Conservation (phyloP, 2,797 vertebrate genomes). For the Geotrypetes seraphini region DNA sequence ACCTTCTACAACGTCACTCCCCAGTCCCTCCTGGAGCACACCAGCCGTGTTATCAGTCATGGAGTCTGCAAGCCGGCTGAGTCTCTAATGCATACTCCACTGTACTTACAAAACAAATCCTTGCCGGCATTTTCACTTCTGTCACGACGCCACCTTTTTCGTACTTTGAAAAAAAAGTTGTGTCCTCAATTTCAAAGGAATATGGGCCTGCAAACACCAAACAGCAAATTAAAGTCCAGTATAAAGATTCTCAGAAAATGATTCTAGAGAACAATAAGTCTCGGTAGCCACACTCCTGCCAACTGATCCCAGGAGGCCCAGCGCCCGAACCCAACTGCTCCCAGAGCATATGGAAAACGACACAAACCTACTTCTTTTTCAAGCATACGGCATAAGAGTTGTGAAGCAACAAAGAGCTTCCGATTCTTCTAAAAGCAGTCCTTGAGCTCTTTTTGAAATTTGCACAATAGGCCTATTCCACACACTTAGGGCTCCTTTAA, state of each 20-base stretch:
- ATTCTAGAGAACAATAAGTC: no score
- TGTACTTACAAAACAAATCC: conserved; percentile 60
- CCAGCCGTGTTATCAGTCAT: not conserved
- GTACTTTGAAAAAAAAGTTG: conserved; percentile 62
- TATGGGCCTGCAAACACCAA: conserved; percentile 37
- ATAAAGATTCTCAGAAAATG: no score
- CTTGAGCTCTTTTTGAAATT: no score
- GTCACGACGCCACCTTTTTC: conserved; percentile 52
- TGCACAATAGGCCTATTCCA: no score
- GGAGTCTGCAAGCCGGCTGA: not conserved
- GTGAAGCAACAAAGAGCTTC: no score
- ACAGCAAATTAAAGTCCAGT: not conserved
- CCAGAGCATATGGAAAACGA: no score
- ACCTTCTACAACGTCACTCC: not conserved
- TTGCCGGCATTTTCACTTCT: conserved; percentile 50
- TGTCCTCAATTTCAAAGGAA: conserved; percentile 69
- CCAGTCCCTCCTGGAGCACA: not conserved
- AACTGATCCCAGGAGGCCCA: not conserved
- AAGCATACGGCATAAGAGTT: no score
- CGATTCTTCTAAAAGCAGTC: no score
- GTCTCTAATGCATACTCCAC: not conserved
- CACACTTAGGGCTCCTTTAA: no score
- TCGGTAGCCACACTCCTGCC: no score
- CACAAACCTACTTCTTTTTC: no score
- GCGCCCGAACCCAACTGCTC: not conserved